phyloP scores from a whole-genome alignment of 2,797 vertebrate species.

The Argya squamiceps region DNA sequence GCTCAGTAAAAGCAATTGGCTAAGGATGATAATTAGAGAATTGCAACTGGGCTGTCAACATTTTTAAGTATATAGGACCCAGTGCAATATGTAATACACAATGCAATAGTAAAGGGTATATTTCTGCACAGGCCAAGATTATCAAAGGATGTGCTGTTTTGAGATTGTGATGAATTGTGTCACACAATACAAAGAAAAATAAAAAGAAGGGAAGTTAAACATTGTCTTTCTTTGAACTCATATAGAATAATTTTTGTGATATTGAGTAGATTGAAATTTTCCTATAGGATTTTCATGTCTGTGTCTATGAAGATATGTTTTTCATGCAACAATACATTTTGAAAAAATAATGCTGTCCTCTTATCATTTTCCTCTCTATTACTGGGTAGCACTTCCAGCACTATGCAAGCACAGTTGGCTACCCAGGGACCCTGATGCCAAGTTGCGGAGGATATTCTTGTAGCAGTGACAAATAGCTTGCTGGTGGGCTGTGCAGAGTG shows the following conservation, averaged over 20 bases:
- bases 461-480: slow-evolving; percentile 78
- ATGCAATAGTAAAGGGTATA: neutral
- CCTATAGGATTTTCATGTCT: slow-evolving; percentile 47
- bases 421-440: slow-evolving; percentile 75
- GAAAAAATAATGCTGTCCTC: slow-evolving; percentile 61
- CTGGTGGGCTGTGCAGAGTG: slow-evolving; percentile 74
- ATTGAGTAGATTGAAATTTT: slow-evolving; percentile 45
- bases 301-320: slow-evolving; percentile 63
- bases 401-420: slow-evolving; percentile 74
- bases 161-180: neutral
- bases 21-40: neutral
- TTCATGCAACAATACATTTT: slow-evolving; percentile 69
- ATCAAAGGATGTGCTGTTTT: slow-evolving; percentile 40
- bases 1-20: neutral
- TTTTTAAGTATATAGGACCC: neutral
- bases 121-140: slow-evolving; percentile 20
- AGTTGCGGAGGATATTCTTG: slow-evolving; percentile 79
- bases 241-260: neutral
- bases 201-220: neutral
- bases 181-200: neutral
- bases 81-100: neutral
- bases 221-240: neutral
- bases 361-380: slow-evolving; percentile 61
- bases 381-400: slow-evolving; percentile 53
- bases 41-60: neutral